Conservation (phyloP, 2,888 invertebrate genomes). For the Crematogaster levior region DNA sequence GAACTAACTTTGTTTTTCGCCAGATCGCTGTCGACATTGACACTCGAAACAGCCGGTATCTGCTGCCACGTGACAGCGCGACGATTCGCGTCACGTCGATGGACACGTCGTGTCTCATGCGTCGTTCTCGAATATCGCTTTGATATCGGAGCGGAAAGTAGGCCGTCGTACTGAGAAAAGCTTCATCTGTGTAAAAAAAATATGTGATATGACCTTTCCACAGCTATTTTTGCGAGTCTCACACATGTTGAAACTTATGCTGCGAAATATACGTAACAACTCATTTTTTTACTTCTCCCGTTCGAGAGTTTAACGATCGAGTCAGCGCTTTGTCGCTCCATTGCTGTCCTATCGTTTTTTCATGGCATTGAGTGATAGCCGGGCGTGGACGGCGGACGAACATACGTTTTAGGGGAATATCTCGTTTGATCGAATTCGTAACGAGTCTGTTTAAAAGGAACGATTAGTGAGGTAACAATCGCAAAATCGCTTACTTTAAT, state of each 20-base stretch:
- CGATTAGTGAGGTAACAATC: not conserved
- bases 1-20: conserved; percentile 44
- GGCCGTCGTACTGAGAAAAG: conserved; percentile 44
- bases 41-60: conserved; percentile 26
- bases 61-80: conserved; percentile 23
- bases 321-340: conserved; percentile 28
- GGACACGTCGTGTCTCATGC: not conserved
- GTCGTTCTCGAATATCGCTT: not conserved
- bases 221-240: conserved; percentile 16
- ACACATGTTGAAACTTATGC: not conserved
- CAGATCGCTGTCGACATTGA: conserved; percentile 36
- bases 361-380: conserved; percentile 14
- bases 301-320: conserved; percentile 17
- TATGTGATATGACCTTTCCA: not conserved
- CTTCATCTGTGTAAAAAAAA: conserved; percentile 43
- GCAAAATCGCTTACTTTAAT: not conserved
- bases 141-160: conserved; percentile 17
- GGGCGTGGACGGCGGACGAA: not conserved
- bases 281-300: not conserved
- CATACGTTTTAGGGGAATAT: conserved; percentile 2
- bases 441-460: not conserved
- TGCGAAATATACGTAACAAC: conserved; percentile 11
- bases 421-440: conserved; percentile 1
- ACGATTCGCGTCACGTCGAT: conserved; percentile 18
- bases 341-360: conserved; percentile 28